A percentile compares a stretch with the other conserved stretches of the same genome.
Evolutionary conservation across 2,113 vertebrate species (phyloP).

Genomic region (Crotalus tigris): DNA sequence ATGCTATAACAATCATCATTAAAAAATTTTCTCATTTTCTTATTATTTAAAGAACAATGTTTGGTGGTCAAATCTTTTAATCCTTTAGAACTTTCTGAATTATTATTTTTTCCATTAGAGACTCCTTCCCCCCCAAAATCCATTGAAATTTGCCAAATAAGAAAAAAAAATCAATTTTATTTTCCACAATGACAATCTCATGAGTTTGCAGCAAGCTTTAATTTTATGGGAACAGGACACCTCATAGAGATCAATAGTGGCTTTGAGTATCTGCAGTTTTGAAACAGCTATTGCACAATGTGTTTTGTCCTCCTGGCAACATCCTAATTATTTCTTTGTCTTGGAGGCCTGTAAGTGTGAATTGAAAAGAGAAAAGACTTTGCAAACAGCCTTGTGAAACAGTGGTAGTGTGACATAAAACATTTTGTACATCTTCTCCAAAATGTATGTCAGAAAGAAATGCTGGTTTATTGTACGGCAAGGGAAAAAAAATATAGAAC

Average conservation of each 20-base stretch:
- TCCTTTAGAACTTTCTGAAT: neutral
- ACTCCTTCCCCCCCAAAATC: neutral
- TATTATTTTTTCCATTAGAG: neutral
- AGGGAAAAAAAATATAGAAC: neutral
- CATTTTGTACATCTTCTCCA: neutral
- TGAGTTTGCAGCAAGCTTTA: neutral
- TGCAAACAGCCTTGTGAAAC: neutral
- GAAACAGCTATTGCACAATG: neutral
- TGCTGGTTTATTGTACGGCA: neutral
- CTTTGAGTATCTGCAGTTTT: neutral
- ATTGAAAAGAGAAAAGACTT: neutral
- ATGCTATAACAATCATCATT: neutral
- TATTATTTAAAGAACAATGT: neutral
- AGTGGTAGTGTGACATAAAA: neutral
- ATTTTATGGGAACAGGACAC: neutral
- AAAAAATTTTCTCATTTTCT: neutral
- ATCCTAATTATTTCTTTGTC: neutral
- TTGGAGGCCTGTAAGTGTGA: neutral
- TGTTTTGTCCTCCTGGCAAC: neutral
- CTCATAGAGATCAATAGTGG: neutral
- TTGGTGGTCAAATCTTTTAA: neutral
- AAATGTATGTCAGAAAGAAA: neutral
- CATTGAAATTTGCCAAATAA: neutral
- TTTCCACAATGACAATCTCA: neutral
- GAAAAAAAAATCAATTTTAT: neutral